A percentile compares a stretch with the other conserved stretches of the same genome.
Evolutionary conservation across 2,888 invertebrate species (phyloP).

Genomic region (Dolomedes plantarius): DNA sequence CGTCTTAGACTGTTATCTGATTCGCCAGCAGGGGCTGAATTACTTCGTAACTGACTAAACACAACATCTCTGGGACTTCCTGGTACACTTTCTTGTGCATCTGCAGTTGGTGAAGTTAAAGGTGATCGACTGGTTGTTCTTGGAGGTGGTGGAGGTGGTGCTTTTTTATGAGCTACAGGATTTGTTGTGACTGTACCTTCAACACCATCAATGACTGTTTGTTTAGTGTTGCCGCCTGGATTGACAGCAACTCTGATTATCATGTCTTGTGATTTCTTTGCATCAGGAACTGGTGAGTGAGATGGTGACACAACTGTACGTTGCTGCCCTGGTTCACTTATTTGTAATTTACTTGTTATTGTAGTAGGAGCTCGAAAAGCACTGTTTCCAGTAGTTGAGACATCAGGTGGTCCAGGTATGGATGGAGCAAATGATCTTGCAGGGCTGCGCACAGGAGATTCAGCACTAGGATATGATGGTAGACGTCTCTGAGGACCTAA

Average conservation of each 20-base stretch:
- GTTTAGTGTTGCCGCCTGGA: slow-evolving; percentile 63
- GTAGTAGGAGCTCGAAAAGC: slow-evolving; percentile 74
- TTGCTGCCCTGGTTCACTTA: slow-evolving; percentile 78
- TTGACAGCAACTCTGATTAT: slow-evolving; percentile 70
- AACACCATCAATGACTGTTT: slow-evolving; percentile 69
- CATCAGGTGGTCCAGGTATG: slow-evolving; percentile 51
- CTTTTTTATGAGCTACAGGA: slow-evolving; percentile 84
- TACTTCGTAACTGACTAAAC: slow-evolving; percentile 72
- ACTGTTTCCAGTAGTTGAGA: slow-evolving; percentile 75
- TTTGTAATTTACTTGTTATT: slow-evolving; percentile 79
- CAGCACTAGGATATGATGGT: slow-evolving; percentile 90
- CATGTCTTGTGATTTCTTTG: slow-evolving; percentile 69
- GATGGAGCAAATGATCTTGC: slow-evolving; percentile 73
- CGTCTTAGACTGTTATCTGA: slow-evolving; percentile 31
- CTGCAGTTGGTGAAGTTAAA: slow-evolving; percentile 87
- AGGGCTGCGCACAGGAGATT: slow-evolving; percentile 76
- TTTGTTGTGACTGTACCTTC: slow-evolving; percentile 78
- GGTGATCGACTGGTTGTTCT: slow-evolving; percentile 92
- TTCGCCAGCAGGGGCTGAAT: slow-evolving; percentile 72
- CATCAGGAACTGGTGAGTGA: slow-evolving; percentile 71
- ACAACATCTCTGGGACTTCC: slow-evolving; percentile 56
- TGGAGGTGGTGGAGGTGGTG: slow-evolving; percentile 95
- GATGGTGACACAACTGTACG: slow-evolving; percentile 72
- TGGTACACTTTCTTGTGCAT: slow-evolving; percentile 78
- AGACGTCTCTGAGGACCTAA: slow-evolving; percentile 78